Conservation (phyloP, 2,888 invertebrate genomes). For the Watsonalla binaria region DNA sequence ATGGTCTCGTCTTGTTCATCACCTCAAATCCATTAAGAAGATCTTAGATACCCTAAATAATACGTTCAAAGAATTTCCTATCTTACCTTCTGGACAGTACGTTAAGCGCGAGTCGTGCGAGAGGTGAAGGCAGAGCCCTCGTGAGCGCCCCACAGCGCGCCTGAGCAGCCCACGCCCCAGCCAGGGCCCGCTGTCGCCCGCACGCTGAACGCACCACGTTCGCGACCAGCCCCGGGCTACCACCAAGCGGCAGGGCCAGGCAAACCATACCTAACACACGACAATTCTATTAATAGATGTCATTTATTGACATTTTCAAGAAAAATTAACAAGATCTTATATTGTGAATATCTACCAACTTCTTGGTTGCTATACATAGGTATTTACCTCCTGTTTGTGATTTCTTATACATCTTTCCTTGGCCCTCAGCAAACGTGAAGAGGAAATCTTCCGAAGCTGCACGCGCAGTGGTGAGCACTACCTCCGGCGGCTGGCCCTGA, state of each 20-base stretch:
- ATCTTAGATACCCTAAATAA: no score
- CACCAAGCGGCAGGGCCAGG: conserved; percentile 79
- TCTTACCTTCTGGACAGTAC: conserved; percentile 77
- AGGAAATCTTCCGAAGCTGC: conserved; percentile 79
- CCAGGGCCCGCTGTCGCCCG: conserved; percentile 69
- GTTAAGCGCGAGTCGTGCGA: conserved; percentile 76
- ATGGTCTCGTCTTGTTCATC: no score
- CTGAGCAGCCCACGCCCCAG: conserved; percentile 72
- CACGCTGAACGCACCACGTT: conserved; percentile 52
- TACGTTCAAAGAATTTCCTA: no score
- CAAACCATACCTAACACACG: conserved; percentile 80
- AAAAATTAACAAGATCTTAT: no score
- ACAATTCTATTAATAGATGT: background rate
- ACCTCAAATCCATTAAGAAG: no score
- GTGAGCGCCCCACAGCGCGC: conserved; percentile 78
- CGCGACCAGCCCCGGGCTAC: conserved; percentile 56
- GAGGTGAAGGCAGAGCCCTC: conserved; percentile 79
- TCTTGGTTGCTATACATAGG: conserved; percentile 2
- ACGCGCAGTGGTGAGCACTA: conserved; percentile 81
- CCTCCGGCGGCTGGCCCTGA: conserved; percentile 73
- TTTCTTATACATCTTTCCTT: conserved; percentile 70
- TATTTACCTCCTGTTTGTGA: conserved; percentile 73
- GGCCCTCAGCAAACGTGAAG: conserved; percentile 68
- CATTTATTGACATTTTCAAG: no score
- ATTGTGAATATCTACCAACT: no score